These are phyloP conservation scores for Ichneumon xanthorius DNA, from an alignment of 2,888 invertebrate genomes.

Conservation along the genomic window DNA sequence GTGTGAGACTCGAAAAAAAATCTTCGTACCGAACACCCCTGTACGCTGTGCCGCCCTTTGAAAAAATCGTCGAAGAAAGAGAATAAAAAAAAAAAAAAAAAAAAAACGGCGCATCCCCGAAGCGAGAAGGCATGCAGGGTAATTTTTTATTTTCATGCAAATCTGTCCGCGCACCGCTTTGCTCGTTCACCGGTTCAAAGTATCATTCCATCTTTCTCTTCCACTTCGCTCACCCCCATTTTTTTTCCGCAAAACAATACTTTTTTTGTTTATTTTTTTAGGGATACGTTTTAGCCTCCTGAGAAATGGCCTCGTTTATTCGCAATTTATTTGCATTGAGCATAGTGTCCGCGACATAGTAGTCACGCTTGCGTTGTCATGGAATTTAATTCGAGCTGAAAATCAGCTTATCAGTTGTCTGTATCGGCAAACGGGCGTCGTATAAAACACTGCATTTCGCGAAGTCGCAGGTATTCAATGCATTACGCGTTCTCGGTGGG, in stretches of 20 bases:
- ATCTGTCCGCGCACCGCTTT: conserved; percentile 38
- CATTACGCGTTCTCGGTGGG: conserved; percentile 12
- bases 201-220: conserved; percentile 49
- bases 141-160: conserved; percentile 62
- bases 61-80: conserved; percentile 48
- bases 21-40: conserved; percentile 25
- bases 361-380: neutral
- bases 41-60: conserved; percentile 27
- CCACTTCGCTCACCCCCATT: conserved; percentile 8
- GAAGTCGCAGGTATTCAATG: neutral
- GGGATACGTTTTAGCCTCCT: conserved; percentile 14
- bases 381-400: conserved; percentile 1
- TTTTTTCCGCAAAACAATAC: conserved; percentile 25
- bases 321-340: conserved; percentile 41
- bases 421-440: neutral
- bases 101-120: neutral
- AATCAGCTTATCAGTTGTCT: neutral
- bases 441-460: neutral
- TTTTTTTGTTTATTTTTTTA: conserved; percentile 33
- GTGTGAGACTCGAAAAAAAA: conserved; percentile 39
- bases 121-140: conserved; percentile 22
- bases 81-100: conserved; percentile 5
- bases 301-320: conserved; percentile 47
- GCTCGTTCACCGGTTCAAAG: conserved; percentile 11
- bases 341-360: neutral